Conservation (phyloP, 2,797 vertebrate genomes). For the Lutra lutra region DNA sequence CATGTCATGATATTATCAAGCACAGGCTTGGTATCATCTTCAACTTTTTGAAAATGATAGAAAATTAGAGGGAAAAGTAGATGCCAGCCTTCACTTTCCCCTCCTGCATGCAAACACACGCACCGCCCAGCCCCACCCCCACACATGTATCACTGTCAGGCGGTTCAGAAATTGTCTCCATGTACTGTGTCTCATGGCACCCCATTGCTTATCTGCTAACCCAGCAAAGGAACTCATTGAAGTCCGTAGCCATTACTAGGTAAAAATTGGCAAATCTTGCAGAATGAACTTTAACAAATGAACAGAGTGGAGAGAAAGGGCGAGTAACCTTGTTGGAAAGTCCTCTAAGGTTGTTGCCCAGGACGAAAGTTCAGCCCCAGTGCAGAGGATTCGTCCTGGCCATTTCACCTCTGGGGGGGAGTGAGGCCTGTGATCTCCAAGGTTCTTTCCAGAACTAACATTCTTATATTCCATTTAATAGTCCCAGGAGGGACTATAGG, state of each 20-base stretch:
- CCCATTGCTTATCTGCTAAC: not conserved
- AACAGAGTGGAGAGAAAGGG: not conserved
- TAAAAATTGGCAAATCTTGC: not conserved
- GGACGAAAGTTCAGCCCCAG: not conserved
- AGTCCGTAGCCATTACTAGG: not conserved
- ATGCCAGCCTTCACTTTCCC: not conserved
- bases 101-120: fast-evolving
- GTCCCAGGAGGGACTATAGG: not conserved
- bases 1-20: not conserved
- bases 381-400: not conserved
- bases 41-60: constrained; percentile 10
- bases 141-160: not conserved
- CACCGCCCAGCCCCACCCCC: not conserved
- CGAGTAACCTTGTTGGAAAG: not conserved
- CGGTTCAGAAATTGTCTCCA: not conserved
- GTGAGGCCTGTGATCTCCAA: not conserved
- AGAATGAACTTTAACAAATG: not conserved
- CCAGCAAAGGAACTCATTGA: not conserved
- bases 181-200: not conserved
- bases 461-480: not conserved
- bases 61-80: not conserved
- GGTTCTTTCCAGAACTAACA: not conserved
- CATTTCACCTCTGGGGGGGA: not conserved
- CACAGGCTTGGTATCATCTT: not conserved
- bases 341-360: not conserved